phyloP scores from a whole-genome alignment of 2,113 vertebrate genomes.

The Lophius piscatorius region DNA sequence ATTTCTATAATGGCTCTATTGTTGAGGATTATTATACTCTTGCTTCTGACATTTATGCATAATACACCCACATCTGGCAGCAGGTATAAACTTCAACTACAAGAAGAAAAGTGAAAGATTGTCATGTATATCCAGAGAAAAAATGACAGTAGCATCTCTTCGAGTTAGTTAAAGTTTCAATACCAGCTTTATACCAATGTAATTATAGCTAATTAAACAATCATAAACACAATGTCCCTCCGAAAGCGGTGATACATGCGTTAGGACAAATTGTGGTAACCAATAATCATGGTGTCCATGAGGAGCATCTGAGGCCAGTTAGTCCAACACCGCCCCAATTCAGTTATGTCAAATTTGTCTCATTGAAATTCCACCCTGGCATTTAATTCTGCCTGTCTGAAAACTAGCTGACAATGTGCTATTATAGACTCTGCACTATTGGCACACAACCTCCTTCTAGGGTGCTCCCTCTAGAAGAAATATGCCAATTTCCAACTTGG shows the following conservation, averaged over 20 bases:
- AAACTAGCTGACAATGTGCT: constrained; percentile 56
- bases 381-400: constrained; percentile 53
- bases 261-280: too few relatives aligned
- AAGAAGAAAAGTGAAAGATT: background rate
- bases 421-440: constrained; percentile 21
- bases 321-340: constrained; percentile 41
- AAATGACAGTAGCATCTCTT: background rate
- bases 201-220: constrained; percentile 14
- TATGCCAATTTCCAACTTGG: constrained; percentile 52
- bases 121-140: background rate
- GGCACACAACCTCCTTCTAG: constrained; percentile 12
- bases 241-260: constrained; percentile 10
- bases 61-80: background rate
- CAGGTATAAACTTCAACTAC: background rate
- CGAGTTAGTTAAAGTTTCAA: background rate
- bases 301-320: constrained; percentile 41
- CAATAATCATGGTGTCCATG: constrained; percentile 28
- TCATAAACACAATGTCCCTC: constrained; percentile 3
- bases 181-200: background rate
- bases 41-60: background rate
- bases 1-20: background rate
- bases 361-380: constrained; percentile 64
- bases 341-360: constrained; percentile 48
- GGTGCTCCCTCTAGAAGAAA: constrained; percentile 21
- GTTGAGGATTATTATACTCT: background rate